Base-by-base conservation (phyloP, 2,888 invertebrate species). In the Ochropleura leucogaster region DNA sequence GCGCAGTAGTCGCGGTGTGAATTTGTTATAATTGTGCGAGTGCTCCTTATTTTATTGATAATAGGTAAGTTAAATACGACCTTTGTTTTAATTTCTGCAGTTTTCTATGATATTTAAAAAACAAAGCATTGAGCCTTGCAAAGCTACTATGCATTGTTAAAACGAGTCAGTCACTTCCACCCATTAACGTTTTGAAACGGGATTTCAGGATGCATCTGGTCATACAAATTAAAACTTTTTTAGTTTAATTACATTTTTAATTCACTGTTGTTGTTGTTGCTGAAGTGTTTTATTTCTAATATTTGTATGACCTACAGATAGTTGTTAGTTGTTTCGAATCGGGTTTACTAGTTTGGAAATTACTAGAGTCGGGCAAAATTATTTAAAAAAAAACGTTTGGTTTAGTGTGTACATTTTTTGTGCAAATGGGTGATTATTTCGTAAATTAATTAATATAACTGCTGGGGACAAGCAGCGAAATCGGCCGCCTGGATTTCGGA, bases 1-100 rank as follows among this genome's bases (percentile, higher is more conserved):
- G 77, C 81, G 85, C 83, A 75, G 81, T 76, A 79, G 85, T 80
- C 80, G 87, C 85, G 82, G 85, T 75, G 90, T 90, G 84, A 87
- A 84, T 73, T 87, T 82, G 67, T 71, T 60, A 70, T 78, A 64
- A 59, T 71, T 81, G 82, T 88, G 83, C 70, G 77, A 81, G 80
- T 87, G 87, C 49, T 59, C 77, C 68, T 72, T 72, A 71, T 72
- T 78, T 68, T 62, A 63, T 73, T 78, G 71, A 72, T 74, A 65
- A 49, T 82, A 77, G 90, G 88, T 88, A 84, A 89, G 91, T 88
- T 63, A 49, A 16, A 57, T 47, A 44, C 4, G 16, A 40, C 12
- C 7, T 64, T 57, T 46, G 40, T 51, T 73, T 74, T 20, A 51
- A 18, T 60, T 51, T 55, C 3, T n/a, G 14, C 0, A 8, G 9